Evolutionary conservation across 2,888 invertebrate genomes (phyloP), one percentile per base, ranked within the genome.

Genomic region (Drosophila borealis): DNA sequence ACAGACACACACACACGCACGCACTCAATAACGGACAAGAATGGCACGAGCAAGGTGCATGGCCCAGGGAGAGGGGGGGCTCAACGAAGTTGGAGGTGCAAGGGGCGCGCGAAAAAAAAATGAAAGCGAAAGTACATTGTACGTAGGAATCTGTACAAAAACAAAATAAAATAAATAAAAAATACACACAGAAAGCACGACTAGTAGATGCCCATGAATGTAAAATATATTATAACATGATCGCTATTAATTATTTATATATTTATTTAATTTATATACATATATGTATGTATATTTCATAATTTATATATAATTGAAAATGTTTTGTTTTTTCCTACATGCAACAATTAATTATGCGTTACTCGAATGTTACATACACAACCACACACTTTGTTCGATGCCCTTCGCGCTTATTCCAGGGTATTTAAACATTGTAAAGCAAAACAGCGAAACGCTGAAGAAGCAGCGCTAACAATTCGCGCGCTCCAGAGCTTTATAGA

Each of bases 111-210:
- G 67, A 57, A 65, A 41, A 83, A 70, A 67, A 41, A 67, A 57
- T 65, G 83, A 81, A 89, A 87, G 84, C 89, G 89, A 83, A 83
- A 83, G 87, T 88, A 29, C 29, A 29, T 29, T 29, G 29, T 29
- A 87, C 69, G 67, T 70, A 72, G 84, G 84, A 86, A 88, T 85
- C 73, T 70, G 70, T 69, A 72, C 65, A 80, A 63, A 42, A 72
- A 65, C 8, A 0, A 13, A 33, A 0, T 45, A 29, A 29, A 29
- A 29, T 29, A 29, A 29, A 29, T 8, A 8, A 0, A 0, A 29
- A 29, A 8, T 29, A 8, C 29, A 29, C 0, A 8, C 17, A 29
- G 8, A 8, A 29, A 2, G 25, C 10, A 25, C 36, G 3, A 36
- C 45, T 11, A 4, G 2, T 3, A 45, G 13, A 45, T 45, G 45